These are phyloP conservation scores for Chrysodeixis includens DNA, from an alignment of 2,888 invertebrate species.

Conservation along the genomic window DNA sequence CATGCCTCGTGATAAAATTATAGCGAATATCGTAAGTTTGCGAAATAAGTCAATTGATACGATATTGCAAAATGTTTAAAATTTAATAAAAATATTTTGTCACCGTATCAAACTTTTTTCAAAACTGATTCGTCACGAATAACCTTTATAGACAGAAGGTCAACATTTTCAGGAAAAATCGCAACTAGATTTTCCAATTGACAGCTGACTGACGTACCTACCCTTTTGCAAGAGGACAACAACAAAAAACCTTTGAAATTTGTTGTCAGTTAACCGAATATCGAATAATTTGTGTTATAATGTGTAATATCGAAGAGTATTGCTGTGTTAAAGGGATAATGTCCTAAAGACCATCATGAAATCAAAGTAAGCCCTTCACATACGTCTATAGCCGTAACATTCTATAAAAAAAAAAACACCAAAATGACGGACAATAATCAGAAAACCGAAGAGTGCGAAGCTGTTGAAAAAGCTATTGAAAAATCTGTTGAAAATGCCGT, in stretches of 20 bases:
- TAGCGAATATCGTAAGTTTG: no score
- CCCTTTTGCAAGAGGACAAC: not conserved
- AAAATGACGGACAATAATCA: slow-evolving; percentile 38
- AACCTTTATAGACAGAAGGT: not conserved
- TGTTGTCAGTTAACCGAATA: not conserved
- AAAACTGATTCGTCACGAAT: no score
- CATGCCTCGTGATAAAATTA: no score
- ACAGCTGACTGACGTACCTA: not conserved
- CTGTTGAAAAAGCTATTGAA: no score
- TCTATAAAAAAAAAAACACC: not conserved
- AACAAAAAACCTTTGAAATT: slow-evolving; percentile 5
- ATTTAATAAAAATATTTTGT: no score
- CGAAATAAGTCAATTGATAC: no score
- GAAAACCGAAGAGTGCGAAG: not conserved
- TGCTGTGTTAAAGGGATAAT: slow-evolving; percentile 17
- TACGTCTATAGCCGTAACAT: not conserved
- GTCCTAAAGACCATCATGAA: slow-evolving; percentile 35
- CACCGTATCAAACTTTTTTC: no score
- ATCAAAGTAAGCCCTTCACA: slow-evolving; percentile 22
- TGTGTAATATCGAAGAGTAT: slow-evolving; percentile 11
- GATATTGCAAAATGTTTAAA: no score
- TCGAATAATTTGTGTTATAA: slow-evolving; percentile 7
- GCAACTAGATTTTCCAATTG: not conserved
- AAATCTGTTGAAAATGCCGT: no score
- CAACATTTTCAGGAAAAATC: not conserved